Evolutionary conservation across 2,113 vertebrate species (phyloP), one percentile per base, ranked within the genome.

Genomic region (Mola mola): DNA sequence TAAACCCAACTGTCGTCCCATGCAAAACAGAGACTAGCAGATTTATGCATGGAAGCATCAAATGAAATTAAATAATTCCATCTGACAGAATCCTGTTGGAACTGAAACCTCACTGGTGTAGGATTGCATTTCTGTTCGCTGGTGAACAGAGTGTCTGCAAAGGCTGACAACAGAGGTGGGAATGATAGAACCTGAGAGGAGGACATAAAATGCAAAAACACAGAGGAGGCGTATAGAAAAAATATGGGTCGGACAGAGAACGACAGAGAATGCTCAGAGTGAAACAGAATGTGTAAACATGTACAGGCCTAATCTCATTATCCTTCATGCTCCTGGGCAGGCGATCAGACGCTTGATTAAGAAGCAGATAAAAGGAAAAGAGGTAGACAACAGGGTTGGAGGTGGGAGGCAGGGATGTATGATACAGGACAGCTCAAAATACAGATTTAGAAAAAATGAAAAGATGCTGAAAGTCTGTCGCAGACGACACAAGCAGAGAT

Each of bases 221-320:
- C 1, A 41, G 59, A 79, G 74, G 53, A 83, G 72, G 70, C 61
- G 64, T 61, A 55, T 8, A 19, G 12, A 77, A 59, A 67, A 81
- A 79, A 87, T 88, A 72, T 88, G 82, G 86, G 86, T 85, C 84
- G 87, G 75, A 83, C 70, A 46, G 59, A 78, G 72, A 84, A 80
- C 82, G 72, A 63, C 66, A 49, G 71, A 16, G 28, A 58, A 71
- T n/a, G 75, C 78, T 72, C 53, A 73, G 68, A 88, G 82, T 85
- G 79, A 85, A 90, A 87, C 72, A 80, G 81, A 83, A 79, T 59
- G 66, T 80, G 82, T 89, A 86, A 85, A 90, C 85, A 87, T 79
- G 79, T 82, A 84, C 65, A 59, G 81, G 68, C 72, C 66, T 87
- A 87, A 92, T 91, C 81, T 84, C 78, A 83, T 90, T 90, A 88